Conservation (phyloP, 2,797 vertebrate genomes). For the Meriones psammophilus region DNA sequence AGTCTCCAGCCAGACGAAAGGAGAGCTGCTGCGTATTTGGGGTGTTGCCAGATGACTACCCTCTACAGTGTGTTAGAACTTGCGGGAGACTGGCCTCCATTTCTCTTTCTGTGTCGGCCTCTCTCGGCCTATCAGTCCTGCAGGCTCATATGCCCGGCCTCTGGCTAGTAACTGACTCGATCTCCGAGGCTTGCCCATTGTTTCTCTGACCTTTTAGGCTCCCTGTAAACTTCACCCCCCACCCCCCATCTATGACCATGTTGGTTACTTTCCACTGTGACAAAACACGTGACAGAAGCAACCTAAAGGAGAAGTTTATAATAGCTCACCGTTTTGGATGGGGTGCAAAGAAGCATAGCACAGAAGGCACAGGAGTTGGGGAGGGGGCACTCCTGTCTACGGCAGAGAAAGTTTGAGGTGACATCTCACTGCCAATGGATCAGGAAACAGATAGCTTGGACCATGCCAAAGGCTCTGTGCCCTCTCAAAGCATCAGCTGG, state of each 20-base stretch:
- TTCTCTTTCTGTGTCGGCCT: background rate
- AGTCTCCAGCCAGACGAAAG: background rate
- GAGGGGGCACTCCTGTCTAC: background rate
- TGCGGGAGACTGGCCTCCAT: background rate
- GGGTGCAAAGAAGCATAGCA: too few relatives aligned
- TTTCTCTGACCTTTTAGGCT: background rate
- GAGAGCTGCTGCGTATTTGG: background rate
- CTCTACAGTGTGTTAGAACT: background rate
- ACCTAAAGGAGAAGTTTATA: background rate
- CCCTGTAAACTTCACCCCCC: background rate
- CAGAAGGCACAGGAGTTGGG: background rate
- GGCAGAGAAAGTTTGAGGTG: background rate
- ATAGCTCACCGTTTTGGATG: background rate
- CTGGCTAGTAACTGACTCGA: background rate
- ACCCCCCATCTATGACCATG: background rate
- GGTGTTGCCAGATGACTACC: background rate
- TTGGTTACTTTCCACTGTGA: background rate
- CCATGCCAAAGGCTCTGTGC: background rate
- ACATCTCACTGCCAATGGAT: background rate
- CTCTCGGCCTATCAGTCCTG: background rate
- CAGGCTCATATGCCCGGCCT: background rate
- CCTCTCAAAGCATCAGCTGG: background rate
- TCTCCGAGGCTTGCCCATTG: background rate
- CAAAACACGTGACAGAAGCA: background rate
- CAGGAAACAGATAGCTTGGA: background rate